Evolutionary conservation across 2,888 invertebrate species (phyloP), one percentile per base, ranked within the genome.

Genomic region (Diachrysia chrysitis): DNA sequence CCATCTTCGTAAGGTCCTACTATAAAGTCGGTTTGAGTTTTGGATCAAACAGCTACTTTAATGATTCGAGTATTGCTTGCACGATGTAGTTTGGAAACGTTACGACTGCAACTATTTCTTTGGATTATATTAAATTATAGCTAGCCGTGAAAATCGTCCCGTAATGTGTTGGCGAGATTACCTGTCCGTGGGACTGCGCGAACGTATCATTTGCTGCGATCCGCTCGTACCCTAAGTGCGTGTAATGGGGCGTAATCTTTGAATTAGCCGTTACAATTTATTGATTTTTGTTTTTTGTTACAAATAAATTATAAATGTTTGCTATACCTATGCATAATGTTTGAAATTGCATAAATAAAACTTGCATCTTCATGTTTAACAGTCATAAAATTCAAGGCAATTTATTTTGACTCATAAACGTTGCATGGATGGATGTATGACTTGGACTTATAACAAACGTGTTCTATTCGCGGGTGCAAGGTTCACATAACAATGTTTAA

Each of bases 111-210:
- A 87, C 93, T 93, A 94, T 94, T 94, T 92, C 94, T 94, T 95
- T 95, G 93, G 93, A 94, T 94, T 94, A 95, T 95, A 95, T 95
- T 95, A 95, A 95, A 95, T 95, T 95, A 94, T 92, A 92, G 93
- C 90, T 86, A 94, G 95, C 95, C 93, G 95, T 95, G 95, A 95
- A 95, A 94, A 94, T 94, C 90, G 92, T 91, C 91, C 81, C 86
- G 93, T 94, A 94, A 95, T 94, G 95, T 95, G 95, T 95, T 90
- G 93, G 88, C 82, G 85, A 89, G 92, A 93, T 93, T 91, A 89
- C 89, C 82, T 86, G 89, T 85, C 89, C 94, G 95, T 95, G 94
- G 92, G 95, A 95, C 91, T 90, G 92, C 81, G 86, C 78, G 83
- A 88, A 90, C 88, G 87, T 94, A 94, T 95, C 91, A 94, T 94